These are phyloP conservation scores for Staurois parvus DNA, from an alignment of 2,797 vertebrate genomes.

Conservation along the genomic window DNA sequence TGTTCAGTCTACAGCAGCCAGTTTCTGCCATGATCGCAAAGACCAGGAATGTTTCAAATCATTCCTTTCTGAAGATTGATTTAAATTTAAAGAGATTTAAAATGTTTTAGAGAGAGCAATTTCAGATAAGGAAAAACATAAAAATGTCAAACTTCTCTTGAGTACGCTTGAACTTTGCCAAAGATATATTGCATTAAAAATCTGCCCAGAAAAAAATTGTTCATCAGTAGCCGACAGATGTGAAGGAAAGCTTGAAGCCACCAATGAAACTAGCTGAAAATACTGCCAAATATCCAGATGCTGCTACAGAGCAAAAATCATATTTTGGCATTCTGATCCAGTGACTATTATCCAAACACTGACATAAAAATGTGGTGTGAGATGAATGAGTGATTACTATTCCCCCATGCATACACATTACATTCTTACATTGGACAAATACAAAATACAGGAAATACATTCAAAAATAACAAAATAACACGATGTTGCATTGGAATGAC, in stretches of 20 bases:
- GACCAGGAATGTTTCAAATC: constrained; percentile 52
- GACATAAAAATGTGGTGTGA: constrained; percentile 58
- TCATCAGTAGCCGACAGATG: constrained; percentile 64
- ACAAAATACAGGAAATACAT: not conserved
- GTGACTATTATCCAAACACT: constrained; percentile 43
- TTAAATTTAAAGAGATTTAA: constrained; percentile 59
- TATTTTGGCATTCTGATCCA: constrained; percentile 56
- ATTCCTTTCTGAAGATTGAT: constrained; percentile 53
- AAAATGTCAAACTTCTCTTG: constrained; percentile 57
- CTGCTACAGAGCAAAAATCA: constrained; percentile 48
- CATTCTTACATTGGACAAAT: constrained; percentile 9
- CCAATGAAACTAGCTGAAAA: constrained; percentile 46
- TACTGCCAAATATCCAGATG: constrained; percentile 64
- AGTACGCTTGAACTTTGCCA: constrained; percentile 40
- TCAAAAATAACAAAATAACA: not conserved
- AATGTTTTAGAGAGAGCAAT: constrained; percentile 51
- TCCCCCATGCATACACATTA: constrained; percentile 40
- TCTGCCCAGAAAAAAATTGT: constrained; percentile 35
- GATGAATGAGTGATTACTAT: constrained; percentile 46
- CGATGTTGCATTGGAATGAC: not conserved
- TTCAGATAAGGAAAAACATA: constrained; percentile 61
- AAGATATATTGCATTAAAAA: constrained; percentile 55
- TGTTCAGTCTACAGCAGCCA: constrained; percentile 31
- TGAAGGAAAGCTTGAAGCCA: constrained; percentile 53
- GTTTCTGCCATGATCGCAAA: constrained; percentile 40